Percentiles rank a stretch among this genome's conserved stretches.
Conservation (phyloP, 1,140 invertebrate species). For the Calephelis nemesis region DNA sequence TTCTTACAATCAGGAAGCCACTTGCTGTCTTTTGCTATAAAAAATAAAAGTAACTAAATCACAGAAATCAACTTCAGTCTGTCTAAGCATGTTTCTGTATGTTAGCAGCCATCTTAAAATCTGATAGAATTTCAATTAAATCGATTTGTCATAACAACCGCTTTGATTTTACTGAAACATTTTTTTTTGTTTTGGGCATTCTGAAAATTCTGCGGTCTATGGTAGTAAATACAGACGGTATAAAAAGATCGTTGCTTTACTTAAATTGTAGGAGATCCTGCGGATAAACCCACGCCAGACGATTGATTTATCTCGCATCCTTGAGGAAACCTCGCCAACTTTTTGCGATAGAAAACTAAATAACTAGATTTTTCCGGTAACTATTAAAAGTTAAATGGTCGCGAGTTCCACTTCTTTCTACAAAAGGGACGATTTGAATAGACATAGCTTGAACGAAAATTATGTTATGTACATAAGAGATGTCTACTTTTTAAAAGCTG, state of each 20-base stretch:
- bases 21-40: too few species aligned
- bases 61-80: too few species aligned
- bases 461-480: too few species aligned
- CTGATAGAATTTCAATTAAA: too few species aligned
- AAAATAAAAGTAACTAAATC: too few species aligned
- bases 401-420: not conserved
- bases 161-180: not conserved
- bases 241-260: slow-evolving; percentile 26
- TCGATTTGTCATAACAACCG: too few species aligned
- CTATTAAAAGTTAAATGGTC: slow-evolving; percentile 8
- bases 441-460: not conserved
- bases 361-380: slow-evolving; percentile 24
- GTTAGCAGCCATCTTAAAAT: too few species aligned
- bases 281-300: slow-evolving; percentile 32
- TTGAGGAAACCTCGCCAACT: slow-evolving; percentile 26
- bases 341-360: slow-evolving; percentile 24
- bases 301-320: slow-evolving; percentile 36
- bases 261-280: slow-evolving; percentile 30
- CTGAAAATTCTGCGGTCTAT: slow-evolving; percentile 8
- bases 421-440: not conserved
- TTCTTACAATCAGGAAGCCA: too few species aligned
- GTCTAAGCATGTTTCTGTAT: too few species aligned
- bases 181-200: too few species aligned
- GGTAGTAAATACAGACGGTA: slow-evolving; percentile 26
- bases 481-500: too few species aligned